These are phyloP conservation scores for Pomacea canaliculata DNA, from an alignment of 2,888 invertebrate species.

Conservation along the genomic window DNA sequence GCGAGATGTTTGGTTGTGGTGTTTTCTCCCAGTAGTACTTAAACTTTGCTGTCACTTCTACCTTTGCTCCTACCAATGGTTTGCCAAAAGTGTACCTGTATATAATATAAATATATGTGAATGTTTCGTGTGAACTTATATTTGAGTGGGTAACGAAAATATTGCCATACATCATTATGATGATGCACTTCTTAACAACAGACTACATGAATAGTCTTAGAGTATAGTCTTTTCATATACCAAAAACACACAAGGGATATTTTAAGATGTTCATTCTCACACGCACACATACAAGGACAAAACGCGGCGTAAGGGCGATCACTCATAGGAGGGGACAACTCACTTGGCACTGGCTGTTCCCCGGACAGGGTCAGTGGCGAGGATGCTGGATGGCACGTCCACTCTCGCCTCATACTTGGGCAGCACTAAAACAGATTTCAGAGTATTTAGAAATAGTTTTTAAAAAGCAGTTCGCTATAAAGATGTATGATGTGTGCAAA, in stretches of 20 bases:
- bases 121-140: too few relatives aligned
- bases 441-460: background rate
- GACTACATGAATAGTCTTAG: too few relatives aligned
- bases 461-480: background rate
- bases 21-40: slow-evolving; percentile 32
- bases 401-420: slow-evolving; percentile 94
- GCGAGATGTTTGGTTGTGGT: background rate
- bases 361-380: slow-evolving; percentile 82
- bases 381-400: slow-evolving; percentile 83
- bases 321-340: slow-evolving; percentile 40
- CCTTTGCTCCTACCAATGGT: slow-evolving; percentile 83
- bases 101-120: background rate
- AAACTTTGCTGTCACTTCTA: slow-evolving; percentile 77
- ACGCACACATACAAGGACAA: too few relatives aligned
- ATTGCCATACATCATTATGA: too few relatives aligned
- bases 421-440: slow-evolving; percentile 74
- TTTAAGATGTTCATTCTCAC: too few relatives aligned
- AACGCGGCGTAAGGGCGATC: too few relatives aligned
- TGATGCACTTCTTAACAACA: too few relatives aligned
- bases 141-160: too few relatives aligned
- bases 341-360: slow-evolving; percentile 87
- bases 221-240: too few relatives aligned
- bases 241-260: too few relatives aligned
- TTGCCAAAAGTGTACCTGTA: slow-evolving; percentile 79
- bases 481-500: background rate